Evolutionary conservation across 2,888 invertebrate genomes (phyloP), one percentile per base, ranked within the genome.

Genomic region (Helicoverpa assulta): DNA sequence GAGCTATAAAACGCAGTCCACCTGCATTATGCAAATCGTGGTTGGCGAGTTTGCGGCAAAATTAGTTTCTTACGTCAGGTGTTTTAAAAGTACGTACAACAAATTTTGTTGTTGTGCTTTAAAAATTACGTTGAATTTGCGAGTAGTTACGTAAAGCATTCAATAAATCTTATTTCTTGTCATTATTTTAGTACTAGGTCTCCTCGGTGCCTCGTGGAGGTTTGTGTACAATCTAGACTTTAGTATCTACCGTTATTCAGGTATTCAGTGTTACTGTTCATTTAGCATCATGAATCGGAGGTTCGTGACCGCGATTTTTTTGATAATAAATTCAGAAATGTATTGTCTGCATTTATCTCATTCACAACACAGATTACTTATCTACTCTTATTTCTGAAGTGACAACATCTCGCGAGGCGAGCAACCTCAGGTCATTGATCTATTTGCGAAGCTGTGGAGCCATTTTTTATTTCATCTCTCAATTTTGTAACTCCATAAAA

Each of bases 11-110:
- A 76, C 54, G 72, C 79, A 73, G 66, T 79, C 76, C 80, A 75
- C 67, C 84, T 81, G 85, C 86, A 88, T 88, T 88, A 88, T 87
- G 86, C 80, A 84, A 87, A 88, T 85, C 40, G 66, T 55, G 76
- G 77, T 67, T 72, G 74, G 66, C 67, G 65, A 73, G 70, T 79
- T 80, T 80, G 82, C 72, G 63, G 81, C 64, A 78, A 75, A 81
- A 80, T 79, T 78, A 74, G 61, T 70, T 84, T 75, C 79, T 80
- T 82, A 77, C 75, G 74, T 83, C 69, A 62, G 47, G 63, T 61
- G 72, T 67, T 60, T 64, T 37, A 29, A 71, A 72, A 58, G 33
- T 53, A 37, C 10, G 6, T 50, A 59, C 54, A 40, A 43, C 47
- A 37, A 58, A 70, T 58, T 47, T 56, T 66, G 19, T 67, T 67